phyloP scores from a whole-genome alignment of 2,888 invertebrate genomes.

The Rhodophaea formosa region DNA sequence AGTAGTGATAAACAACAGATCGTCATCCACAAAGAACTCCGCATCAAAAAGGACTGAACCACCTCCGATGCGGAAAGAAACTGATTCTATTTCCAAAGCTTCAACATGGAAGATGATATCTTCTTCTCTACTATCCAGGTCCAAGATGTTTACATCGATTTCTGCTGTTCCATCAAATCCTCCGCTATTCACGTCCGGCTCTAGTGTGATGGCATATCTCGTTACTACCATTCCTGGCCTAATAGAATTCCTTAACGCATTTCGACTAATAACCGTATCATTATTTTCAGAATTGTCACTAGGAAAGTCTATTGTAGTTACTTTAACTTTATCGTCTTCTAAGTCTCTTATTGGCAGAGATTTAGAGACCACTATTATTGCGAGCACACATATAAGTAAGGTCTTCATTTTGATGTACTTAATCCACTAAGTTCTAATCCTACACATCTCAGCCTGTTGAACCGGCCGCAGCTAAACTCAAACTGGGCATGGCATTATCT shows the following conservation, averaged over 20 bases:
- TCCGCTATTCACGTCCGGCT: slow-evolving; percentile 34
- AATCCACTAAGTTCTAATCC: slow-evolving; percentile 4
- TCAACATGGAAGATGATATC: slow-evolving; percentile 40
- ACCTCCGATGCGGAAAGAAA: slow-evolving; percentile 38
- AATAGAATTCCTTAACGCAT: slow-evolving; percentile 34
- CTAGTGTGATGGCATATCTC: slow-evolving; percentile 43
- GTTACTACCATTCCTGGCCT: slow-evolving; percentile 50
- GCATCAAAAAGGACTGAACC: slow-evolving; percentile 29
- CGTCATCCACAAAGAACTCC: slow-evolving; percentile 34
- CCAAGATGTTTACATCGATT: slow-evolving; percentile 39
- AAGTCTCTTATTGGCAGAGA: slow-evolving; percentile 35
- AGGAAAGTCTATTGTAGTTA: slow-evolving; percentile 3
- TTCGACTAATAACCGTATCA: slow-evolving; percentile 18
- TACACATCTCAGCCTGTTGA: slow-evolving; percentile 6
- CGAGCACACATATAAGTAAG: slow-evolving; percentile 31
- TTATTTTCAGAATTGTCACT: slow-evolving; percentile 11
- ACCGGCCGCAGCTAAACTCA: not conserved
- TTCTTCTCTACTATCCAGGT: slow-evolving; percentile 38
- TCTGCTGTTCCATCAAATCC: slow-evolving; percentile 43
- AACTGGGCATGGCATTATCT: slow-evolving; percentile 6
- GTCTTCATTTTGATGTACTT: slow-evolving; percentile 32
- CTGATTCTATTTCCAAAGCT: slow-evolving; percentile 41
- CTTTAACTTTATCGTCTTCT: slow-evolving; percentile 16
- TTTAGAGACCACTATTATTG: slow-evolving; percentile 27
- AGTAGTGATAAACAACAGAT: slow-evolving; percentile 43